Conservation (phyloP, 2,797 vertebrate species). For the Neostethus bicornis region DNA sequence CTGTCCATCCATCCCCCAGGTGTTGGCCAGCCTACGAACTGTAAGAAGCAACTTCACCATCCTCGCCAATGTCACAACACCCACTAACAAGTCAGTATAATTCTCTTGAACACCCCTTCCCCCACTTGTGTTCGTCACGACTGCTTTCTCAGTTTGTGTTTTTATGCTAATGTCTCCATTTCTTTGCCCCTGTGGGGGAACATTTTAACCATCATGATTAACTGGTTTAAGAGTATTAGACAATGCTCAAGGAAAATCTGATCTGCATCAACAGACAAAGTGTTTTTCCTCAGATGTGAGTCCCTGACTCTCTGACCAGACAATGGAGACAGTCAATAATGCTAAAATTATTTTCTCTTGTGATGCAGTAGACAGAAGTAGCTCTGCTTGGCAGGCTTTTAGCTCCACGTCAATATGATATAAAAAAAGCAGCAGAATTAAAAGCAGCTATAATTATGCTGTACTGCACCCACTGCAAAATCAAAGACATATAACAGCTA, state of each 20-base stretch:
- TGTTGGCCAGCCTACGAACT: slow-evolving; percentile 94
- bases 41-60: slow-evolving; percentile 97
- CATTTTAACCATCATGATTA: slow-evolving; percentile 50
- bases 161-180: slow-evolving; percentile 46
- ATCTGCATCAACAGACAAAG: slow-evolving; percentile 45
- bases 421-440: slow-evolving; percentile 64
- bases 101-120: slow-evolving; percentile 54
- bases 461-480: slow-evolving; percentile 28
- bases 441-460: slow-evolving; percentile 66
- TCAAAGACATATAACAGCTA: slow-evolving; percentile 33
- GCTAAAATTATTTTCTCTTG: slow-evolving; percentile 68
- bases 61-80: slow-evolving; percentile 90
- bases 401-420: slow-evolving; percentile 67
- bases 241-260: slow-evolving; percentile 47
- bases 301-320: slow-evolving; percentile 63
- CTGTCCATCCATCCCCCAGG: slow-evolving; percentile 78
- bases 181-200: slow-evolving; percentile 41
- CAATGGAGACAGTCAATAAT: slow-evolving; percentile 67
- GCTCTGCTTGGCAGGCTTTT: slow-evolving; percentile 65
- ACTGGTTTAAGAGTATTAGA: slow-evolving; percentile 49
- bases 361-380: slow-evolving; percentile 60
- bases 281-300: slow-evolving; percentile 40
- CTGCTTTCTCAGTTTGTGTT: slow-evolving; percentile 58
- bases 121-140: slow-evolving; percentile 46
- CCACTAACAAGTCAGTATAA: slow-evolving; percentile 92